phyloP scores from a whole-genome alignment of 2,113 vertebrate genomes.

The Mesoclemmys tuberculata region DNA sequence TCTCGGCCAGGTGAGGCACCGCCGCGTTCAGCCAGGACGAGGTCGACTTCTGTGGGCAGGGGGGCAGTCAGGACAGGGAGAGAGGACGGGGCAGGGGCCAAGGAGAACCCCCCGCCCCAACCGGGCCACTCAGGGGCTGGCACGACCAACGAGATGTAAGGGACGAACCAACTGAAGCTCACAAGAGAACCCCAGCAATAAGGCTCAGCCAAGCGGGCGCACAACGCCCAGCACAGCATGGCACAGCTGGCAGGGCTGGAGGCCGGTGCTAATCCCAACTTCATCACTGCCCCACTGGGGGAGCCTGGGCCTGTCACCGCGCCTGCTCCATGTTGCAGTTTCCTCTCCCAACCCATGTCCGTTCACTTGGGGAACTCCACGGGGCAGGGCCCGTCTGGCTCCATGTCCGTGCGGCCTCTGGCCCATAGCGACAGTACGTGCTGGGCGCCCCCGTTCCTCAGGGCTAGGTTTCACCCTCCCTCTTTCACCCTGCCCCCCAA shows the following conservation, averaged over 20 bases:
- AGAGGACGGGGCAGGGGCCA: neutral
- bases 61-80: neutral
- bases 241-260: neutral
- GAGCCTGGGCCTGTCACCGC: neutral
- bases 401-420: neutral
- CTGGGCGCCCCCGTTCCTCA: neutral
- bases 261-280: neutral
- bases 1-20: conserved; percentile 87
- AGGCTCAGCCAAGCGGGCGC: neutral
- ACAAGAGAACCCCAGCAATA: neutral
- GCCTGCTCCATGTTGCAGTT: neutral
- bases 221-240: no score
- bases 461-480: neutral
- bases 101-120: neutral
- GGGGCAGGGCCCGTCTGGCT: neutral
- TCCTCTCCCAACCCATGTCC: neutral
- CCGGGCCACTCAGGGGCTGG: neutral
- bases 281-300: no score
- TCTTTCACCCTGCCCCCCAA: no score
- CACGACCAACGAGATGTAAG: neutral
- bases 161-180: neutral
- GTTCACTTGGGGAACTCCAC: neutral
- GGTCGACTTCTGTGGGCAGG: conserved; percentile 81
- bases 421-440: neutral
- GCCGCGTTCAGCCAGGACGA: conserved; percentile 87